phyloP scores from a whole-genome alignment of 2,113 vertebrate species.

The Oreochromis spilurus region DNA sequence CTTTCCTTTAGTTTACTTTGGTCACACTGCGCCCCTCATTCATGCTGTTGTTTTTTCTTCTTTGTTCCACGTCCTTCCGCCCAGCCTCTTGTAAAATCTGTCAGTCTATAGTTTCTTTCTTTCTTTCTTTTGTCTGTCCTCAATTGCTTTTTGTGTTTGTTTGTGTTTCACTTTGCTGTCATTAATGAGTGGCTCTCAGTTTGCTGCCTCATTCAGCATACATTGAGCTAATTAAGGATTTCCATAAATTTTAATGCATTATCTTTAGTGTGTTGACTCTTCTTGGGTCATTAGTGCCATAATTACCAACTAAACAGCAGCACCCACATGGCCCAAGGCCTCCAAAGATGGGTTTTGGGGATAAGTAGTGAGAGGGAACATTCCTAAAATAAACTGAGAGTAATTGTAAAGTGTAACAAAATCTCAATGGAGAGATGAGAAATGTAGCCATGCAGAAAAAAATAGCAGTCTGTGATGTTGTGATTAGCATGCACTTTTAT shows the following conservation, averaged over 20 bases:
- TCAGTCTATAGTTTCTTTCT: not conserved
- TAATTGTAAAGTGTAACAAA: not conserved
- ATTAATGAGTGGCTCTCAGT: conserved; percentile 57
- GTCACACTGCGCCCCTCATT: not conserved
- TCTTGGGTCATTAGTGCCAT: conserved; percentile 68
- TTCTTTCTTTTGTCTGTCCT: not conserved
- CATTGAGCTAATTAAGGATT: conserved; percentile 70
- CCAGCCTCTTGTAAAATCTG: not conserved
- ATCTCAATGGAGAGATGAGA: not conserved
- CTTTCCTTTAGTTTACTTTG: not conserved
- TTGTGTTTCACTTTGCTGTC: conserved; percentile 44
- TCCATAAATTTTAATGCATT: conserved; percentile 74
- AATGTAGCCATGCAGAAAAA: not conserved
- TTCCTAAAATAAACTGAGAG: not conserved
- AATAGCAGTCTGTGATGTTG: not conserved
- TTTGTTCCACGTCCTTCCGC: not conserved
- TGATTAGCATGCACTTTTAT: conserved; percentile 8
- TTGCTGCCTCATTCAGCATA: conserved; percentile 57
- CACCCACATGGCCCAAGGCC: conserved; percentile 45
- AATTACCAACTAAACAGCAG: conserved; percentile 61
- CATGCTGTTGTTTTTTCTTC: not conserved
- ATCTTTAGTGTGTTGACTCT: conserved; percentile 71
- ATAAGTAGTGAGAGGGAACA: not conserved
- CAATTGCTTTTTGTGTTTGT: not conserved
- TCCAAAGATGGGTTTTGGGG: not conserved